A percentile compares a stretch with the other conserved stretches of the same genome.
phyloP scores from a whole-genome alignment of 2,888 invertebrate species.

The Entomobrya proxima region DNA sequence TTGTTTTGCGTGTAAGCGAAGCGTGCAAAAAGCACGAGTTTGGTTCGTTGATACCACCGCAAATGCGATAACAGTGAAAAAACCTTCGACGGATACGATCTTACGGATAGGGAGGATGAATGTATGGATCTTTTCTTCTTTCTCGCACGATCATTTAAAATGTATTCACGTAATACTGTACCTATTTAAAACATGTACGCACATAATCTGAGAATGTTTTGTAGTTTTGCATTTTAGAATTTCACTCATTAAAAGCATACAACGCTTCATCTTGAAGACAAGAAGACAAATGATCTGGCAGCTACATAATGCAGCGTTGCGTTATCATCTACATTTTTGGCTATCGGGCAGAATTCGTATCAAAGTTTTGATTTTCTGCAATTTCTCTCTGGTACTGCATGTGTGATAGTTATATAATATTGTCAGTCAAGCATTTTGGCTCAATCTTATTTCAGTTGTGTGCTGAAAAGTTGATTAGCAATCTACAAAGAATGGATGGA shows the following conservation, averaged over 20 bases:
- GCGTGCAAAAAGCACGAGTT: slow-evolving; percentile 49
- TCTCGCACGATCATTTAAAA: neutral
- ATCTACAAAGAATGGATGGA: too few relatives aligned
- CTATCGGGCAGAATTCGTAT: neutral
- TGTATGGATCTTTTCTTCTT: neutral
- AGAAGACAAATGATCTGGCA: neutral
- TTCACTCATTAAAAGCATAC: neutral
- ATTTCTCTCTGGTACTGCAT: neutral
- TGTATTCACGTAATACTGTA: neutral
- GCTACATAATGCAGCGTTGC: neutral
- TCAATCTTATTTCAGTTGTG: too few relatives aligned
- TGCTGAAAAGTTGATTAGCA: too few relatives aligned
- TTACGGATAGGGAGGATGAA: neutral
- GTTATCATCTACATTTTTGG: neutral
- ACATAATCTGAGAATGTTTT: too few relatives aligned
- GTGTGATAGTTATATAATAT: too few relatives aligned
- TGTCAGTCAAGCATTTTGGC: too few relatives aligned
- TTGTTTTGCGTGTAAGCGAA: slow-evolving; percentile 35
- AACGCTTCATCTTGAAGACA: neutral
- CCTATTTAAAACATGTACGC: neutral
- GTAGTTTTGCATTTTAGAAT: too few relatives aligned
- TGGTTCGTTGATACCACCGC: neutral
- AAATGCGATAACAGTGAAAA: neutral
- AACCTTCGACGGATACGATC: neutral
- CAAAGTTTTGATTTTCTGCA: neutral